Evolutionary conservation across 2,888 invertebrate species (phyloP).

Genomic region (Cataglyphis livida): DNA sequence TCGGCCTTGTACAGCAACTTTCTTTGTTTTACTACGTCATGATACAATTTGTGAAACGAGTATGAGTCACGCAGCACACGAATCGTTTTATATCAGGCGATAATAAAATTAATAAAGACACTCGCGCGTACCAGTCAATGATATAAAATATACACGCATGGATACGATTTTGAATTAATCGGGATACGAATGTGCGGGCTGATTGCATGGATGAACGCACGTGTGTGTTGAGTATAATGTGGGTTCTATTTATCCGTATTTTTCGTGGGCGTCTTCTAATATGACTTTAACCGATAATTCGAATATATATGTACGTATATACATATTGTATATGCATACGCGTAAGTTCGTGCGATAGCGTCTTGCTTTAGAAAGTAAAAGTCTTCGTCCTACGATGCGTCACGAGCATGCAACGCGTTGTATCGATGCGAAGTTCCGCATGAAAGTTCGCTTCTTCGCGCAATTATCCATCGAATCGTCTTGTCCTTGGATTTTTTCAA

Average conservation of each 20-base stretch:
- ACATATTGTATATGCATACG: constrained; percentile 2
- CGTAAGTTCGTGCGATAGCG: constrained; percentile 44
- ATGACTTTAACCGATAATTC: not conserved
- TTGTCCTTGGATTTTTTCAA: constrained; percentile 17
- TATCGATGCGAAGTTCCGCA: constrained; percentile 28
- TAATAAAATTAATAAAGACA: constrained; percentile 40
- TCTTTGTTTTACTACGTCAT: constrained; percentile 2
- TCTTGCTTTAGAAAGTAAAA: constrained; percentile 79
- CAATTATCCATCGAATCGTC: constrained; percentile 43
- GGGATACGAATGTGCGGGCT: not conserved
- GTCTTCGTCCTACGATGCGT: constrained; percentile 65
- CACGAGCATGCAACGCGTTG: constrained; percentile 51
- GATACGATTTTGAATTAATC: constrained; percentile 32
- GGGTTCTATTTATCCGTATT: constrained; percentile 33
- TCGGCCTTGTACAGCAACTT: constrained; percentile 16
- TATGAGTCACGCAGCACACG: constrained; percentile 35
- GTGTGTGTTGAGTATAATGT: constrained; percentile 22
- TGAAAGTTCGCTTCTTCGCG: constrained; percentile 10
- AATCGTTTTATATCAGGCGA: constrained; percentile 23
- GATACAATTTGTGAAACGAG: constrained; percentile 1
- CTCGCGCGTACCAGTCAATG: not conserved
- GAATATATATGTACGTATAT: constrained; percentile 1
- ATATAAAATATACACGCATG: not conserved
- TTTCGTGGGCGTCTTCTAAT: constrained; percentile 52
- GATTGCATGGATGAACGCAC: not conserved